Evolutionary conservation across 2,888 invertebrate species (phyloP).

Genomic region (Gortyna flavago): DNA sequence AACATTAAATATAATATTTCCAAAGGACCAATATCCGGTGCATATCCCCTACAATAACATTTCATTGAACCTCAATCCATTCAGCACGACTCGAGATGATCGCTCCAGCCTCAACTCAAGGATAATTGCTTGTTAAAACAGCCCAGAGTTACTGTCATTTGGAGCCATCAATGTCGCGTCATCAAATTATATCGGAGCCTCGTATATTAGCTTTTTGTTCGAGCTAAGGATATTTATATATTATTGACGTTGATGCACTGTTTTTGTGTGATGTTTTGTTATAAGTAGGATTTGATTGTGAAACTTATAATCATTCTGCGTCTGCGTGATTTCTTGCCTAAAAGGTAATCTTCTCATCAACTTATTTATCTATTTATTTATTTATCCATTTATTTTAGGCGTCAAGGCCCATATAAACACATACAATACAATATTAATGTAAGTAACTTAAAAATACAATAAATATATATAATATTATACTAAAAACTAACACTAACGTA

Average conservation of each 20-base stretch:
- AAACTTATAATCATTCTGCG: not conserved
- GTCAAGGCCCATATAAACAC: no score
- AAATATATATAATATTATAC: no score
- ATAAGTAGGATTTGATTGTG: not conserved
- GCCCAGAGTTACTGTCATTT: slow-evolving; percentile 39
- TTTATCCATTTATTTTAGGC: no score
- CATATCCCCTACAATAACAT: slow-evolving; percentile 20
- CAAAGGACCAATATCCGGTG: slow-evolving; percentile 1
- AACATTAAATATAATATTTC: not conserved
- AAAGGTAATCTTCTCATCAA: not conserved
- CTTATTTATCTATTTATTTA: no score
- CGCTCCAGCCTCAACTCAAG: slow-evolving; percentile 22
- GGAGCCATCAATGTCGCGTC: slow-evolving; percentile 51
- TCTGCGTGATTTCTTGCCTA: no score
- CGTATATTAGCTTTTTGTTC: slow-evolving; percentile 44
- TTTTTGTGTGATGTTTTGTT: slow-evolving; percentile 6
- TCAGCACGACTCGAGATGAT: slow-evolving; percentile 42
- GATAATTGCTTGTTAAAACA: slow-evolving; percentile 54
- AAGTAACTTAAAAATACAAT: no score
- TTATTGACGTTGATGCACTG: slow-evolving; percentile 30
- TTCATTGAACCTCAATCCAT: slow-evolving; percentile 44
- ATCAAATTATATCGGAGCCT: slow-evolving; percentile 40
- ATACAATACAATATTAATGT: no score
- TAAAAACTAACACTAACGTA: no score
- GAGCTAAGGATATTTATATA: slow-evolving; percentile 16